These are phyloP conservation scores for Bhutanitis thaidina DNA, from an alignment of 2,888 invertebrate genomes.

Conservation along the genomic window DNA sequence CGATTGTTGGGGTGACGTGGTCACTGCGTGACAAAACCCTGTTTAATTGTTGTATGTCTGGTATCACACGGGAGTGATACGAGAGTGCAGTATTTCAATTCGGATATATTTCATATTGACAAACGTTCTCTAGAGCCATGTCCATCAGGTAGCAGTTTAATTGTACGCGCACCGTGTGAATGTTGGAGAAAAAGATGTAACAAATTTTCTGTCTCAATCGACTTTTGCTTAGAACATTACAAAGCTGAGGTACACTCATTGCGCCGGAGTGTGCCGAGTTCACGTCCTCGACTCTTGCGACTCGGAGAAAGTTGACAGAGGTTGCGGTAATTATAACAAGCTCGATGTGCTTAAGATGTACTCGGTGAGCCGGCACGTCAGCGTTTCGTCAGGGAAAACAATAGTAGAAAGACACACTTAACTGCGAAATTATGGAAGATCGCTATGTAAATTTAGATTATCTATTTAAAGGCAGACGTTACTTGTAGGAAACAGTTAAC, in stretches of 20 bases:
- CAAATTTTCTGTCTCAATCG: neutral
- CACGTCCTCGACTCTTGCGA: constrained; percentile 43
- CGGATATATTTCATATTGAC: too few relatives aligned
- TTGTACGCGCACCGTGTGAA: too few relatives aligned
- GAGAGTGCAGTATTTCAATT: too few relatives aligned
- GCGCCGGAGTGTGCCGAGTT: constrained; percentile 32
- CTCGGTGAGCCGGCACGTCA: constrained; percentile 21
- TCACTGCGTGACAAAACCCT: too few relatives aligned
- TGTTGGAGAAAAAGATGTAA: too few relatives aligned
- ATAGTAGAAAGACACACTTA: constrained; percentile 4
- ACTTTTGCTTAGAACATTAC: constrained; percentile 30
- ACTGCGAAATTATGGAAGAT: neutral
- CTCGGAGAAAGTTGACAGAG: constrained; percentile 54
- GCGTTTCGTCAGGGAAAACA: too few relatives aligned
- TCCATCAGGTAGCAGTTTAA: too few relatives aligned
- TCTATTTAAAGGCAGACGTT: neutral
- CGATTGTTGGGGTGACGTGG: too few relatives aligned
- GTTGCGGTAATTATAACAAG: constrained; percentile 51
- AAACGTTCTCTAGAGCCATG: too few relatives aligned
- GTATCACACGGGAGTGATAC: too few relatives aligned
- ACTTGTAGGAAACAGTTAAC: too few relatives aligned
- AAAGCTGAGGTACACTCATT: constrained; percentile 29
- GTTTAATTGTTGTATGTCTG: too few relatives aligned
- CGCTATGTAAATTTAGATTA: neutral
- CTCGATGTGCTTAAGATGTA: constrained; percentile 11